Conservation (phyloP, 2,888 invertebrate genomes). For the Apotomis capreana region DNA sequence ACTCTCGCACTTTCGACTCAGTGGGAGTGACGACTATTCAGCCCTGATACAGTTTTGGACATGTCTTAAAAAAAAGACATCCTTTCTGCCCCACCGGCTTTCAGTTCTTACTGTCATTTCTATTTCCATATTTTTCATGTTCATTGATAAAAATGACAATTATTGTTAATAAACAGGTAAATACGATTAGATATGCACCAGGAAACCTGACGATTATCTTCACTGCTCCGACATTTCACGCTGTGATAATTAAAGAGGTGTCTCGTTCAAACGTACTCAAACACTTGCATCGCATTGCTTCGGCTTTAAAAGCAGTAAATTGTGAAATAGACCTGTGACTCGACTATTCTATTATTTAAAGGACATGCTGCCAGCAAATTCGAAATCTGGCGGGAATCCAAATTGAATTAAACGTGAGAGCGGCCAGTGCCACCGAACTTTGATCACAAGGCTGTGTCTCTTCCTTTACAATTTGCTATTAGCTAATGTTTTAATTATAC, state of each 20-base stretch:
- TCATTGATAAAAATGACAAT: no score
- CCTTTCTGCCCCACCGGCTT: no score
- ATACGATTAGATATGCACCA: not conserved
- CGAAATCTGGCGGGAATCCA: conserved; percentile 76
- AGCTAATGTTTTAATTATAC: conserved; percentile 38
- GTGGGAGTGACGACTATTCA: no score
- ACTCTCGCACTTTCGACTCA: no score
- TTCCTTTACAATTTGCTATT: conserved; percentile 44
- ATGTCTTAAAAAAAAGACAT: no score
- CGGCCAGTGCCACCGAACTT: conserved; percentile 65
- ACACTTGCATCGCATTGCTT: conserved; percentile 19
- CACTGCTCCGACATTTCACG: conserved; percentile 20
- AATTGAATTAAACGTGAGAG: conserved; percentile 78
- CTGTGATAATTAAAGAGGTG: conserved; percentile 27
- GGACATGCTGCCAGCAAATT: conserved; percentile 74
- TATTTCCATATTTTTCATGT: no score
- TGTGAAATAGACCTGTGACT: conserved; percentile 61
- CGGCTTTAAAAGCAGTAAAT: conserved; percentile 48
- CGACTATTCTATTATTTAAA: conserved; percentile 76
- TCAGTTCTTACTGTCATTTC: no score
- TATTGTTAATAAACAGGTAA: no score
- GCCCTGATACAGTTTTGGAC: no score
- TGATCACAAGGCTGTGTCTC: conserved; percentile 66
- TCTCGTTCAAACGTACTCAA: conserved; percentile 27
- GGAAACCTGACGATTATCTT: conserved; percentile 2